These are phyloP conservation scores for Thereva unica DNA, from an alignment of 2,888 invertebrate species.

Conservation along the genomic window DNA sequence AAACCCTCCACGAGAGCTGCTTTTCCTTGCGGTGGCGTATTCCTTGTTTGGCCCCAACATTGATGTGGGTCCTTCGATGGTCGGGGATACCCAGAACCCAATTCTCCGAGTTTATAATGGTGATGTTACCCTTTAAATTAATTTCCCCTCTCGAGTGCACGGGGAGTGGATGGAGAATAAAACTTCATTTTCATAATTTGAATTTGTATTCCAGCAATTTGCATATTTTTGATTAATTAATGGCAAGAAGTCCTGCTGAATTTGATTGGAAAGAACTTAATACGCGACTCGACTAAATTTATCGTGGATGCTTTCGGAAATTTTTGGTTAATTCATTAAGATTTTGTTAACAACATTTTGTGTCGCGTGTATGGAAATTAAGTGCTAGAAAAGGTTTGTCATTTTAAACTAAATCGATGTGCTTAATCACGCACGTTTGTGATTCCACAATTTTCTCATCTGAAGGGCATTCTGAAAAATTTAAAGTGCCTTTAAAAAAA, in stretches of 20 bases:
- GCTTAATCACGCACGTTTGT: too few relatives aligned
- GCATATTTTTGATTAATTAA: slow-evolving; percentile 40
- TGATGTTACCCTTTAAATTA: slow-evolving; percentile 35
- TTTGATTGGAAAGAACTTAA: slow-evolving; percentile 42
- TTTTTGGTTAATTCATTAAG: too few relatives aligned
- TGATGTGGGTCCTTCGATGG: too few relatives aligned
- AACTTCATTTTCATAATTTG: slow-evolving; percentile 38
- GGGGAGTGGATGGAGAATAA: slow-evolving; percentile 6
- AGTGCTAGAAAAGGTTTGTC: too few relatives aligned
- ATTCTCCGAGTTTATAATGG: slow-evolving; percentile 10
- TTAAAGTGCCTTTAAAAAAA: too few relatives aligned
- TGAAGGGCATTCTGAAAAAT: too few relatives aligned
- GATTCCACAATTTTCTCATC: too few relatives aligned
- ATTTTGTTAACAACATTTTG: too few relatives aligned
- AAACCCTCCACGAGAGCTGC: slow-evolving; percentile 14
- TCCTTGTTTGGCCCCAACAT: too few relatives aligned
- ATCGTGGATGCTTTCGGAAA: neutral
- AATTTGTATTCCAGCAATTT: slow-evolving; percentile 37
- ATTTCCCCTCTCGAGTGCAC: slow-evolving; percentile 33
- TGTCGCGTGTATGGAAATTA: too few relatives aligned
- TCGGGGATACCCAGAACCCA: neutral
- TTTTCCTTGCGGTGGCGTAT: too few relatives aligned
- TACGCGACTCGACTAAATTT: slow-evolving; percentile 33
- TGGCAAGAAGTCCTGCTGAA: slow-evolving; percentile 38
- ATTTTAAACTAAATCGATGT: too few relatives aligned